Conservation (phyloP, 2,888 invertebrate genomes). For the Lepeophtheirus nordmannii region DNA sequence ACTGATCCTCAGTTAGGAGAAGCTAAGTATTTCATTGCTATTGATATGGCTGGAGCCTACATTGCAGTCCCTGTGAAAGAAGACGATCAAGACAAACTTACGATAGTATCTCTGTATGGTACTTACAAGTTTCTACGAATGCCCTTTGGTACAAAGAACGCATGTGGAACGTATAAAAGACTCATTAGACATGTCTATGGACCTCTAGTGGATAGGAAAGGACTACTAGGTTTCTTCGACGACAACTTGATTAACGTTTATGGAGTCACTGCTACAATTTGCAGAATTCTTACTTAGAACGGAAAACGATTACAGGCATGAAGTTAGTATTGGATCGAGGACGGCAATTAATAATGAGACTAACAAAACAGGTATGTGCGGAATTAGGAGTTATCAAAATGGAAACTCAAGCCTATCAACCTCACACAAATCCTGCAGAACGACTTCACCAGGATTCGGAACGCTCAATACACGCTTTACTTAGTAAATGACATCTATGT, state of each 20-base stretch:
- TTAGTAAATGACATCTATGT: constrained; percentile 1
- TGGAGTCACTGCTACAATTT: no score
- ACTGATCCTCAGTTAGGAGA: not conserved
- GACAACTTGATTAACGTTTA: not conserved
- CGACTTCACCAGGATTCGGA: not conserved
- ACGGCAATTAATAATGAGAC: not conserved
- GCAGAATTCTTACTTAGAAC: constrained; percentile 9
- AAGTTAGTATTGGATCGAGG: not conserved
- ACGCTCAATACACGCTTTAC: not conserved
- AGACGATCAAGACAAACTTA: no score
- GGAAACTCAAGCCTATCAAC: constrained; percentile 8
- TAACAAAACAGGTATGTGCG: not conserved
- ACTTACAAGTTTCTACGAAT: no score
- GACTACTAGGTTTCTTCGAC: not conserved
- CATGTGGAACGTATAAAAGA: no score
- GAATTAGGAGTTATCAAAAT: not conserved
- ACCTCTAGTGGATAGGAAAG: no score
- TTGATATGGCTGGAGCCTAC: no score
- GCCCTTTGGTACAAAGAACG: no score
- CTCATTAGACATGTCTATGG: no score
- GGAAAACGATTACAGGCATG: not conserved
- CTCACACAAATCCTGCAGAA: constrained; percentile 2
- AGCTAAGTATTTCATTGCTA: no score
- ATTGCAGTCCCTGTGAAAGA: no score
- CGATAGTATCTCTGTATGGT: no score